Percentiles rank a stretch among this genome's conserved stretches.
These are phyloP conservation scores for Cydia pomonella DNA, from an alignment of 1,140 invertebrate species.

Conservation along the genomic window DNA sequence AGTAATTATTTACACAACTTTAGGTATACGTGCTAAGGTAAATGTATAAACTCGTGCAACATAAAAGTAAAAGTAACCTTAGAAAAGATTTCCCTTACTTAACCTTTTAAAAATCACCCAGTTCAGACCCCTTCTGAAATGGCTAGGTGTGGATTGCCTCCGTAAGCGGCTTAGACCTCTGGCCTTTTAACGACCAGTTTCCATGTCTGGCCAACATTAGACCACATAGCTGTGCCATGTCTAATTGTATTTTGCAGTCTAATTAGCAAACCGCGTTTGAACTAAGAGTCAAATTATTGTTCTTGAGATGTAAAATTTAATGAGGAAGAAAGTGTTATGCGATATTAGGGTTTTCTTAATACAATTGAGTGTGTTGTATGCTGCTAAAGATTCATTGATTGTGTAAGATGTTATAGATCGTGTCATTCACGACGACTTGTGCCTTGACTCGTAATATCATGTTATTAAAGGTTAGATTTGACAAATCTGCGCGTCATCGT, in stretches of 20 bases:
- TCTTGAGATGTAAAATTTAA: neutral
- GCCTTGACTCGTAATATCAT: too few relatives aligned
- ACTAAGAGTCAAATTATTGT: neutral
- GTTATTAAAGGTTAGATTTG: too few relatives aligned
- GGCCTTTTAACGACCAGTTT: slow-evolving; percentile 3
- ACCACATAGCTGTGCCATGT: slow-evolving; percentile 2
- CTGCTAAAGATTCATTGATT: too few relatives aligned
- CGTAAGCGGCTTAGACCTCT: neutral
- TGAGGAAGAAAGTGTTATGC: neutral
- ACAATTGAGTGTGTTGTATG: neutral
- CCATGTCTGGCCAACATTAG: slow-evolving; percentile 13
- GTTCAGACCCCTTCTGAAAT: neutral
- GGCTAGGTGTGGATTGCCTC: slow-evolving; percentile 1
- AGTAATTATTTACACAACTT: too few relatives aligned
- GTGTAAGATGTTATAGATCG: too few relatives aligned
- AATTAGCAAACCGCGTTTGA: neutral
- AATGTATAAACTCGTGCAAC: too few relatives aligned
- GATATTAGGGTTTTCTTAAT: neutral
- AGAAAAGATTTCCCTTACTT: slow-evolving; percentile 1
- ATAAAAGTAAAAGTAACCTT: too few relatives aligned
- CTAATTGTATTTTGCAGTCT: neutral
- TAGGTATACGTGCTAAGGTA: too few relatives aligned
- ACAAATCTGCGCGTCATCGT: too few relatives aligned
- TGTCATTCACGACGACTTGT: too few relatives aligned
- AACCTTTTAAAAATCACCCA: neutral